These are phyloP conservation scores for Centruroides vittatus DNA, from an alignment of 1,140 invertebrate genomes.

Conservation along the genomic window DNA sequence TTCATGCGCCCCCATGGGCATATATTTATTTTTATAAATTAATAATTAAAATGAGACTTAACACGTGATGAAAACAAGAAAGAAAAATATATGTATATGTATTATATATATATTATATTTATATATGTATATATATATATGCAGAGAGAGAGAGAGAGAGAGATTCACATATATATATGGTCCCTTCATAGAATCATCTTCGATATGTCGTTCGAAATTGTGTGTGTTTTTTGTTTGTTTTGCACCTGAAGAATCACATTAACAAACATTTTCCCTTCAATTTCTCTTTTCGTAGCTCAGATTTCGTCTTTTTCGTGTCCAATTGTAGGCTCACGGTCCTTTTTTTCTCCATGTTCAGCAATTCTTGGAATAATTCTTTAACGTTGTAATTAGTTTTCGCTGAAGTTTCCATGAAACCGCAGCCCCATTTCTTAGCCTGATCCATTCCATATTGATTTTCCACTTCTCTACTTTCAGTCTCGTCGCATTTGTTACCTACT, in stretches of 20 bases:
- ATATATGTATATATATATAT: no score
- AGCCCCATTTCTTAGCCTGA: slow-evolving; percentile 50
- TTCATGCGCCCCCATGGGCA: no score
- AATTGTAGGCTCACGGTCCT: slow-evolving; percentile 86
- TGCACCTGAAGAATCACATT: slow-evolving; percentile 17
- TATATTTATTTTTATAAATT: no score
- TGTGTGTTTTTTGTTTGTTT: not conserved
- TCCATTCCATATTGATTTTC: slow-evolving; percentile 59
- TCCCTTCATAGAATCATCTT: no score
- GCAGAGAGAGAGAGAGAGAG: no score
- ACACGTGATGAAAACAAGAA: no score
- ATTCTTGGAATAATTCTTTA: slow-evolving; percentile 62
- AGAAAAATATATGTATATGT: no score
- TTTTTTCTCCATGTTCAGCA: slow-evolving; percentile 92
- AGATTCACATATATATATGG: no score
- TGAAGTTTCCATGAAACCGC: slow-evolving; percentile 96
- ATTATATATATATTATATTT: no score
- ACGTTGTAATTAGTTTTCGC: slow-evolving; percentile 99
- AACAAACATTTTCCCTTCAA: slow-evolving; percentile 36
- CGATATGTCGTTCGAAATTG: no score
- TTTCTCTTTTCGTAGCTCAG: slow-evolving; percentile 37
- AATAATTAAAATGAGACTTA: no score
- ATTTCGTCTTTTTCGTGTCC: slow-evolving; percentile 56
- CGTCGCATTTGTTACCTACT: slow-evolving; percentile 93
- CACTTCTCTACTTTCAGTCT: slow-evolving; percentile 75